Evolutionary conservation across 2,888 invertebrate genomes (phyloP).

Genomic region (Phaonia tiefii): DNA sequence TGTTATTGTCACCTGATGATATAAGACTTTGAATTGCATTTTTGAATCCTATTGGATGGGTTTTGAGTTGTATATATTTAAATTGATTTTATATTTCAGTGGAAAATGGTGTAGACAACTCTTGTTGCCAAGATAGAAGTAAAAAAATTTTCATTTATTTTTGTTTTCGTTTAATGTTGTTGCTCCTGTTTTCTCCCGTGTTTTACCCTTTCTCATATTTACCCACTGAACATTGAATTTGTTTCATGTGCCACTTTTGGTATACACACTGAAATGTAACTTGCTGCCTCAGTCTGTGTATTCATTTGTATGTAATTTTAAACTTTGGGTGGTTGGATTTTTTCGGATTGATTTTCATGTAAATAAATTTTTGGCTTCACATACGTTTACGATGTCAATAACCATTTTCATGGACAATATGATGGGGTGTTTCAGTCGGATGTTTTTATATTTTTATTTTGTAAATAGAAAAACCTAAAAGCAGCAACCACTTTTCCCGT

Average conservation of each 20-base stretch:
- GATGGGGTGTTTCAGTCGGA: neutral
- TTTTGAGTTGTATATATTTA: no score
- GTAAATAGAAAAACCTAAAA: neutral
- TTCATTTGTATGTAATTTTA: neutral
- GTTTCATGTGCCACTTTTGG: neutral
- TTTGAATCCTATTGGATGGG: no score
- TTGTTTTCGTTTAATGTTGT: no score
- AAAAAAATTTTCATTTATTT: no score
- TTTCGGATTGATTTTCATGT: neutral
- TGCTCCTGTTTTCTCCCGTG: neutral
- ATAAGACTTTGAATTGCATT: no score
- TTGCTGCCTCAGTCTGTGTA: no score
- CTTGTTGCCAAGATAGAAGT: no score
- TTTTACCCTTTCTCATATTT: neutral
- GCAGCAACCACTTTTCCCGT: no score
- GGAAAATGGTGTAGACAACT: no score
- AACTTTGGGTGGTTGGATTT: neutral
- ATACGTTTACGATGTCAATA: constrained; percentile 44
- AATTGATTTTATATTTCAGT: no score
- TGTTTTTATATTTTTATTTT: constrained; percentile 24
- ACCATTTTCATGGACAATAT: constrained; percentile 50
- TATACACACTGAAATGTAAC: neutral
- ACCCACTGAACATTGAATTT: neutral
- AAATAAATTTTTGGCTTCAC: constrained; percentile 3
- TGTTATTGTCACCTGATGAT: no score